Evolutionary conservation across 2,888 invertebrate genomes (phyloP).

Genomic region (Phalangium opilio): DNA sequence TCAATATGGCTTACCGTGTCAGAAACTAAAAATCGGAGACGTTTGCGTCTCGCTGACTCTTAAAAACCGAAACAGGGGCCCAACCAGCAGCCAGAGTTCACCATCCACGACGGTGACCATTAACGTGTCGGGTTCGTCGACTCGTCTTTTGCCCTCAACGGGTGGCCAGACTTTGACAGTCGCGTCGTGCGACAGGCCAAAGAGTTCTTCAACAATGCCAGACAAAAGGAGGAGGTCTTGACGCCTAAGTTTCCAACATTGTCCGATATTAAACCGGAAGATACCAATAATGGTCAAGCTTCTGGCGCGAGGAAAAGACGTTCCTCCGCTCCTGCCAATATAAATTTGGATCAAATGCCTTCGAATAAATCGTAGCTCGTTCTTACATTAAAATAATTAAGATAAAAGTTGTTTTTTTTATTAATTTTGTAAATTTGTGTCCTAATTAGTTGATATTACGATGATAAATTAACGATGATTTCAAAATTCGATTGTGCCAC

Average conservation of each 20-base stretch:
- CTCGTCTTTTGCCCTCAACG: too few species aligned
- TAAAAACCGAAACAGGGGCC: constrained; percentile 6
- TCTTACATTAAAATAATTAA: too few species aligned
- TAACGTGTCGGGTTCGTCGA: not conserved
- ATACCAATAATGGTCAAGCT: not conserved
- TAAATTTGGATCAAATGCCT: too few species aligned
- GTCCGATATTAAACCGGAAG: constrained; percentile 2
- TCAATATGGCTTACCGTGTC: constrained; percentile 61
- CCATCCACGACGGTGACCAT: not conserved
- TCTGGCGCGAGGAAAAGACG: constrained; percentile 10
- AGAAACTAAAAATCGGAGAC: constrained; percentile 71
- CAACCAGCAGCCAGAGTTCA: not conserved
- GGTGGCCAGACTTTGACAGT: not conserved
- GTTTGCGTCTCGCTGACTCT: constrained; percentile 64
- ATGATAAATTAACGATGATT: too few species aligned
- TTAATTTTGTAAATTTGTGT: too few species aligned
- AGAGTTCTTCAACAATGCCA: too few species aligned
- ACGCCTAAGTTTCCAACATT: not conserved
- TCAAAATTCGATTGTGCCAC: too few species aligned
- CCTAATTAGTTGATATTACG: too few species aligned
- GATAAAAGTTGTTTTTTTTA: too few species aligned
- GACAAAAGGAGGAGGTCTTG: too few species aligned
- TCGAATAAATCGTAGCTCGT: too few species aligned
- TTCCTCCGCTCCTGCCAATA: constrained; percentile 10
- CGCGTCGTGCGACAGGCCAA: too few species aligned